Conservation (phyloP, 2,888 invertebrate genomes). For the Xanthia togata region DNA sequence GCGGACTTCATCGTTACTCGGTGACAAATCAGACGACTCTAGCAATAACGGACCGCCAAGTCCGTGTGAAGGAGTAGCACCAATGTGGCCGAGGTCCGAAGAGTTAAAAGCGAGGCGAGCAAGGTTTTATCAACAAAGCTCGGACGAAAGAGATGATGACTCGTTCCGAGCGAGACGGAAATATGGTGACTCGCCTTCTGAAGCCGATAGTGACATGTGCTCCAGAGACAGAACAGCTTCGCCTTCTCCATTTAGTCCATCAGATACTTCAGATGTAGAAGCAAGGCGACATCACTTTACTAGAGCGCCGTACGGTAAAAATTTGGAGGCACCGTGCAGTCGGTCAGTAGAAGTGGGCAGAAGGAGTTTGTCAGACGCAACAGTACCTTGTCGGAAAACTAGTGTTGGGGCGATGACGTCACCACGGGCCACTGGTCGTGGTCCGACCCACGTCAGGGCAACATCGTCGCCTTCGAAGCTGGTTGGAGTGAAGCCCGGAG, state of each 20-base stretch:
- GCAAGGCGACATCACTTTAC: constrained; percentile 89
- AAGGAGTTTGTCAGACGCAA: constrained; percentile 86
- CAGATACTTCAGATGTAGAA: constrained; percentile 90
- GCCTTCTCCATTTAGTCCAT: constrained; percentile 92
- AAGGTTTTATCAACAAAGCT: constrained; percentile 92
- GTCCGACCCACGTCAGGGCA: constrained; percentile 93
- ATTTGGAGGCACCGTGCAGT: constrained; percentile 84
- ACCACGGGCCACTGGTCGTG: constrained; percentile 83
- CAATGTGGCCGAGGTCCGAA: constrained; percentile 88
- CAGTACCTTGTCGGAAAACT: constrained; percentile 91
- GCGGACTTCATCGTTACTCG: constrained; percentile 86
- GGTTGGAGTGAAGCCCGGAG: constrained; percentile 90
- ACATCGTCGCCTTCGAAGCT: constrained; percentile 95
- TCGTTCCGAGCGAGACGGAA: constrained; percentile 82
- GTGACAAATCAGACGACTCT: constrained; percentile 87
- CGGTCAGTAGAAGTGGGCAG: constrained; percentile 91
- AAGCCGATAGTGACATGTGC: constrained; percentile 92
- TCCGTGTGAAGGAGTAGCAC: constrained; percentile 81
- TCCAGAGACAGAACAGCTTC: constrained; percentile 91
- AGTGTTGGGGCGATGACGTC: constrained; percentile 90
- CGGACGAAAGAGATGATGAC: constrained; percentile 93
- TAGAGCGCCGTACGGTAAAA: constrained; percentile 92
- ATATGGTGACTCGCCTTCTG: constrained; percentile 92
- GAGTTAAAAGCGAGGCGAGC: constrained; percentile 85
- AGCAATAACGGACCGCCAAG: constrained; percentile 87